phyloP scores from a whole-genome alignment of 2,797 vertebrate genomes.

The Leptoclinus maculatus region DNA sequence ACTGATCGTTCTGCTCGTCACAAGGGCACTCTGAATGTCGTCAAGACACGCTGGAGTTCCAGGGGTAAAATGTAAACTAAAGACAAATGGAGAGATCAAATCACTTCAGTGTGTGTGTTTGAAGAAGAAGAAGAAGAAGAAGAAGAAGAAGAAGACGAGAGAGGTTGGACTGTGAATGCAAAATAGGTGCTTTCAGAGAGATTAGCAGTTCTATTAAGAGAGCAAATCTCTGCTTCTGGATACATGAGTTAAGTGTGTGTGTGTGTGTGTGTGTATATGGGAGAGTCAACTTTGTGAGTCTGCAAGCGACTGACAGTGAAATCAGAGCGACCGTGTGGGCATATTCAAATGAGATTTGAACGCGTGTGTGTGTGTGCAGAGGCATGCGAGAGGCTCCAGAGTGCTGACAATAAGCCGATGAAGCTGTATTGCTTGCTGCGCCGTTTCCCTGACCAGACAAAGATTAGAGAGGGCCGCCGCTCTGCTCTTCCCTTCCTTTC shows the following conservation, averaged over 20 bases:
- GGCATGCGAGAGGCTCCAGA: slow-evolving; percentile 23
- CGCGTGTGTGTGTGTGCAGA: background rate
- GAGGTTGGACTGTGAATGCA: slow-evolving; percentile 31
- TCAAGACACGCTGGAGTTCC: slow-evolving; percentile 10
- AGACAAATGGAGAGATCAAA: slow-evolving; percentile 10
- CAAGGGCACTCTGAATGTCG: slow-evolving; percentile 55
- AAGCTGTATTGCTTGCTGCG: slow-evolving; percentile 55
- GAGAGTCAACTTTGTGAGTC: slow-evolving; percentile 33
- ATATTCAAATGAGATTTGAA: slow-evolving; percentile 52
- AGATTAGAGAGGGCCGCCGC: slow-evolving; percentile 41
- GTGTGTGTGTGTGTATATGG: slow-evolving; percentile 1
- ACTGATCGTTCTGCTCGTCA: slow-evolving; percentile 47
- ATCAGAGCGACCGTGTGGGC: slow-evolving; percentile 37
- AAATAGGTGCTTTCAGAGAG: slow-evolving; percentile 58
- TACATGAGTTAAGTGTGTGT: slow-evolving; percentile 26
- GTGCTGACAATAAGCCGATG: slow-evolving; percentile 60
- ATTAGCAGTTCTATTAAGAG: slow-evolving; percentile 59
- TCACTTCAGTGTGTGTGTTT: background rate
- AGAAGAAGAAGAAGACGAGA: slow-evolving; percentile 7
- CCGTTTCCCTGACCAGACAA: slow-evolving; percentile 49
- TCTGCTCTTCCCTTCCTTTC: slow-evolving; percentile 21
- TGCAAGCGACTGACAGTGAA: slow-evolving; percentile 24
- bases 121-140: background rate
- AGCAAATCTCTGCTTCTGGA: slow-evolving; percentile 49
- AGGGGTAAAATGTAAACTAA: slow-evolving; percentile 33